Evolutionary conservation across 2,888 invertebrate genomes (phyloP).

Genomic region (Chouioia cunea): DNA sequence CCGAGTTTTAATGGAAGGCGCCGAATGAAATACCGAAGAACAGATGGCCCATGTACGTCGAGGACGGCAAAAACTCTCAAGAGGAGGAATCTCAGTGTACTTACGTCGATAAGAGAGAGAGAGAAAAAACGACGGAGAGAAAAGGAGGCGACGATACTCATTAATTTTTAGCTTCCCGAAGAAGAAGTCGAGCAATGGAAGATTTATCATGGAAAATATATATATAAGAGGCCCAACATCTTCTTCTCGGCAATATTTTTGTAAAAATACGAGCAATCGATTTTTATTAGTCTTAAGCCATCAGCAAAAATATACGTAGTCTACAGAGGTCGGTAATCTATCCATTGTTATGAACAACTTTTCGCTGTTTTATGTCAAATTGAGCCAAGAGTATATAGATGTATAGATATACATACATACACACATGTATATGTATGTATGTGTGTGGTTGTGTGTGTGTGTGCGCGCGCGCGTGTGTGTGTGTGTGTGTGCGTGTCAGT

Average conservation of each 20-base stretch:
- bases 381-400: slow-evolving; percentile 23
- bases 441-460: background rate
- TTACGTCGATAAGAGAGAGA: slow-evolving; percentile 37
- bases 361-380: slow-evolving; percentile 7
- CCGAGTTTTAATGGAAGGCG: background rate
- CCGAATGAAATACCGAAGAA: slow-evolving; percentile 6
- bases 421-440: slow-evolving; percentile 17
- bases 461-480: background rate
- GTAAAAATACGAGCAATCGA: slow-evolving; percentile 38
- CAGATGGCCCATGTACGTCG: slow-evolving; percentile 27
- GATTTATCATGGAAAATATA: slow-evolving; percentile 1
- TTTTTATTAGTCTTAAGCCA: slow-evolving; percentile 32
- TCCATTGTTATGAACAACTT: slow-evolving; percentile 32
- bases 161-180: slow-evolving; percentile 26
- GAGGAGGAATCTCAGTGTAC: slow-evolving; percentile 47
- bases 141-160: slow-evolving; percentile 25
- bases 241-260: slow-evolving; percentile 35
- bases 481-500: background rate
- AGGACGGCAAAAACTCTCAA: slow-evolving; percentile 32
- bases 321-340: slow-evolving; percentile 27
- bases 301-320: slow-evolving; percentile 8
- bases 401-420: background rate
- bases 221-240: slow-evolving; percentile 7
- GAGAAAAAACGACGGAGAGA: slow-evolving; percentile 25
- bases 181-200: slow-evolving; percentile 21